A percentile compares a stretch with the other conserved stretches of the same genome.
phyloP scores from a whole-genome alignment of 2,888 invertebrate species.

The Blera fallax region DNA sequence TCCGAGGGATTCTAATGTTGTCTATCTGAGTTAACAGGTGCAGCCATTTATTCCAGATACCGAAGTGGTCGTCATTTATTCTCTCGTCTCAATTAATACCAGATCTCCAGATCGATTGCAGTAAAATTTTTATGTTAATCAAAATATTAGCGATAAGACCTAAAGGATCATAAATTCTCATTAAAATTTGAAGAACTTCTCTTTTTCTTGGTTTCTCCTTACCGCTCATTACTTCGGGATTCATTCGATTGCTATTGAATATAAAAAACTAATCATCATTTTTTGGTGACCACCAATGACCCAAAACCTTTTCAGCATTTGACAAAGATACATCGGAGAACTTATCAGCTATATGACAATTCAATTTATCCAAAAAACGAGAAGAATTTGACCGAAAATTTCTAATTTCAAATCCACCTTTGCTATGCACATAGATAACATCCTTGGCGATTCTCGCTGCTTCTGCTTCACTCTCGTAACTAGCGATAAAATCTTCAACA shows the following conservation, averaged over 20 bases:
- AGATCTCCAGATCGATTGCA: slow-evolving; percentile 42
- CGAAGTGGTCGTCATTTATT: slow-evolving; percentile 6
- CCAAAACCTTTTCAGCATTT: slow-evolving; percentile 16
- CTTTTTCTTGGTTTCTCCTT: slow-evolving; percentile 70
- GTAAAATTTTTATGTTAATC: slow-evolving; percentile 38
- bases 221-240: slow-evolving; percentile 34
- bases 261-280: slow-evolving; percentile 66
- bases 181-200: slow-evolving; percentile 69
- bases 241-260: slow-evolving; percentile 23
- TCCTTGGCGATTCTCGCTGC: neutral
- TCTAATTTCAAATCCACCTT: neutral
- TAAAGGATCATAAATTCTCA: slow-evolving; percentile 74
- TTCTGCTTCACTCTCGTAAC: no score
- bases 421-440: neutral
- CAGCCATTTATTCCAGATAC: slow-evolving; percentile 16
- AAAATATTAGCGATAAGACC: slow-evolving; percentile 26
- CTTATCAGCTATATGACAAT: neutral
- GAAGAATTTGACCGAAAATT: neutral
- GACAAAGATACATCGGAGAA: neutral
- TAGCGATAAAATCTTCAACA: no score
- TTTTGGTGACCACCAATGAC: slow-evolving; percentile 65
- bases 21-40: neutral
- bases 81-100: slow-evolving; percentile 19
- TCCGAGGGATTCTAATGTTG: slow-evolving; percentile 8
- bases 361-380: neutral